Conservation (phyloP, 2,113 vertebrate genomes). For the Hemichromis elongatus region DNA sequence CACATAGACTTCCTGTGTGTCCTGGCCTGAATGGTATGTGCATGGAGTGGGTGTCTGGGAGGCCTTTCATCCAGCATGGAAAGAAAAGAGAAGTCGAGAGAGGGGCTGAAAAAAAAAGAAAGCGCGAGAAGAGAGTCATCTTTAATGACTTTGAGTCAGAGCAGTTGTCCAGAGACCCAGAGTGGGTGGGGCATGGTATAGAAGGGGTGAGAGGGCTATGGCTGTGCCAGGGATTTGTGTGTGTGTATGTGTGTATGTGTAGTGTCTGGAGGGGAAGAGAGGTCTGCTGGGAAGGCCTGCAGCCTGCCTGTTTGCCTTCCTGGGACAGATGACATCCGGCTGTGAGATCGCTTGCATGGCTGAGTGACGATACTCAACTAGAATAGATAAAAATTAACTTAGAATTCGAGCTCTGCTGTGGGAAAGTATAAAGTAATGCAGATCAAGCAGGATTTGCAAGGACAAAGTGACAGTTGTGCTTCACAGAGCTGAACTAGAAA, state of each 20-base stretch:
- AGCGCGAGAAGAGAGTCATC: slow-evolving; percentile 38
- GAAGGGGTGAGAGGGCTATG: slow-evolving; percentile 41
- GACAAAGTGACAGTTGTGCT: neutral
- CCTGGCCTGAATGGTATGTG: slow-evolving; percentile 77
- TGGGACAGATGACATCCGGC: slow-evolving; percentile 61
- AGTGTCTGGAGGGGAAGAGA: slow-evolving; percentile 50
- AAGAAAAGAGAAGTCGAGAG: slow-evolving; percentile 56
- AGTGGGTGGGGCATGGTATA: slow-evolving; percentile 36
- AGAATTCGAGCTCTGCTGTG: neutral
- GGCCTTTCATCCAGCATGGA: slow-evolving; percentile 77
- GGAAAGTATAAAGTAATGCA: neutral
- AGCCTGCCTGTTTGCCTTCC: slow-evolving; percentile 46
- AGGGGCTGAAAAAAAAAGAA: neutral
- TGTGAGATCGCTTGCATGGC: slow-evolving; percentile 14
- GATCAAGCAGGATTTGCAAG: neutral
- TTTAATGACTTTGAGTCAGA: slow-evolving; percentile 75
- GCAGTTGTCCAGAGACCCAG: slow-evolving; percentile 68
- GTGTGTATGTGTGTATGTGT: slow-evolving; percentile 30
- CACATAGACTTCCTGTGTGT: slow-evolving; percentile 80
- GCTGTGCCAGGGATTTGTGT: slow-evolving; percentile 31
- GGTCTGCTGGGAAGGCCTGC: slow-evolving; percentile 49
- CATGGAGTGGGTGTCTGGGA: slow-evolving; percentile 77
- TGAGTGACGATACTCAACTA: neutral
- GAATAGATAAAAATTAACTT: slow-evolving; percentile 16
- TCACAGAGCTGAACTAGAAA: neutral